Evolutionary conservation across 2,113 vertebrate genomes (phyloP), one percentile per base, ranked within the genome.

Genomic region (Alces alces): DNA sequence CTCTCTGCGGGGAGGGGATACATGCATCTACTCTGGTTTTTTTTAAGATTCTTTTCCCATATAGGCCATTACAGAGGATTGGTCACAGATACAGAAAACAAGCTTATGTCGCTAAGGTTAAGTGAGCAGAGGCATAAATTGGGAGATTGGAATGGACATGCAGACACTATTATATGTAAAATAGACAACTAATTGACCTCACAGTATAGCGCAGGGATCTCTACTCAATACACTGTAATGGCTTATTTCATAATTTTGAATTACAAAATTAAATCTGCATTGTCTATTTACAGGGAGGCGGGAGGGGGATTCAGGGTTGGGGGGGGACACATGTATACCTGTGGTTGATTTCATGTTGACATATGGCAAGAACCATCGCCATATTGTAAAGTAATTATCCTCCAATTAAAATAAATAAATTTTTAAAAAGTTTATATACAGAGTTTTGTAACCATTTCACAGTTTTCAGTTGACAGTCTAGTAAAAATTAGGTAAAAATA

Each of bases 401-500:
- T 73, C 66, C 36, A 39, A 73, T 73, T 73, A 39, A 73, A 70
- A 73, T 70, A 70, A 70, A 23, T 70, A 70, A 23, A 3, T 3
- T 1, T 39, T 73, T 23, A 0, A 39, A 73, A 73, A 73, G 21
- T 39, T 23, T 85, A 14, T 88, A 79, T 73, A 52, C 16, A 78
- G 82, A 84, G 28, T 66, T 93, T 66, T 93, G 15, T 93, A 92
- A 95, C 54, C 54, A 4, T 92, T 85, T 36, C 70, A 97, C 28
- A 45, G 55, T 94, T 94, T 21, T 86, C 45, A 92, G 39, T 73
- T 92, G 93, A 60, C 73, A 52, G 55, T 86, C 33, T 96, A 73
- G 39, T 16, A 92, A 96, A 96, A 87, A 58, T 82, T 79, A 76
- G 43, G 36, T 87, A 61, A 85, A 96, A 90, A 43, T 91, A 66